phyloP scores from a whole-genome alignment of 1,140 invertebrate genomes.

The Grapholita molesta region DNA sequence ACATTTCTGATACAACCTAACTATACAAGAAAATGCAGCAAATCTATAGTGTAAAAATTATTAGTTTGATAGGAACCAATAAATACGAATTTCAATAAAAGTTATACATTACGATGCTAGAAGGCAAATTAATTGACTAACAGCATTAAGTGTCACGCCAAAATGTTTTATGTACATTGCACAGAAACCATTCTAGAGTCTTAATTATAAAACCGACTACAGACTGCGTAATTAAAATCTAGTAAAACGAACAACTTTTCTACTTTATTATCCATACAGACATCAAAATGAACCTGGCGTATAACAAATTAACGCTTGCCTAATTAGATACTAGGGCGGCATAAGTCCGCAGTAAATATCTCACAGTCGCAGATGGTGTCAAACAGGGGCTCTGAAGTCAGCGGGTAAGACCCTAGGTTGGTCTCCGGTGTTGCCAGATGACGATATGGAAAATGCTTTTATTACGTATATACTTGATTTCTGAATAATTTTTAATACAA shows the following conservation, averaged over 20 bases:
- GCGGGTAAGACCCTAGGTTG: not conserved
- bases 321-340: conserved; percentile 47
- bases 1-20: too few relatives aligned
- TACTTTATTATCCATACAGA: conserved; percentile 10
- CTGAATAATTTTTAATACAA: not conserved
- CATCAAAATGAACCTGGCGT: not conserved
- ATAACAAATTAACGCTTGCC: conserved; percentile 31
- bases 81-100: too few relatives aligned
- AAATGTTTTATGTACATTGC: too few relatives aligned
- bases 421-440: not conserved
- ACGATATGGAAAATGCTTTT: not conserved
- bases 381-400: conserved; percentile 31
- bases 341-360: conserved; percentile 62
- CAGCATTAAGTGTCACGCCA: too few relatives aligned
- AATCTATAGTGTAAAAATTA: too few relatives aligned
- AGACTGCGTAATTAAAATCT: too few relatives aligned
- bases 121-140: too few relatives aligned
- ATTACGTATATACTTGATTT: not conserved
- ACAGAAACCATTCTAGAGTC: too few relatives aligned
- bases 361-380: conserved; percentile 58
- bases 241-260: not conserved
- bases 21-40: too few relatives aligned
- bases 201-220: too few relatives aligned
- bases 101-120: too few relatives aligned
- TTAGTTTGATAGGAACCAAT: too few relatives aligned